Conservation (phyloP, 2,888 invertebrate genomes). For the Eutolmus rufibarbis region DNA sequence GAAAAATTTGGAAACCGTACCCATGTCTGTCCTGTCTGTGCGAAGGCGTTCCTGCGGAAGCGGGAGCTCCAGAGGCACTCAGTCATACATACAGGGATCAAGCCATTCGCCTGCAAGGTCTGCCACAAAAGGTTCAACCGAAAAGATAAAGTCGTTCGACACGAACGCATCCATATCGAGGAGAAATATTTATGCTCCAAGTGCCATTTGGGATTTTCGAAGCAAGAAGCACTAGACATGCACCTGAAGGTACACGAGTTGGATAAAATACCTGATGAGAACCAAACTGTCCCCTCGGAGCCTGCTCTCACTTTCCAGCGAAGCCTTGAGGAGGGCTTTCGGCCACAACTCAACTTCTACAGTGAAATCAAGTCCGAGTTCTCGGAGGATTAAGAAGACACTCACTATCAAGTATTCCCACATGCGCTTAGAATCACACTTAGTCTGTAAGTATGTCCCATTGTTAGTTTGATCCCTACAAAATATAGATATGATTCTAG, state of each 20-base stretch:
- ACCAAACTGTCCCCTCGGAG: not conserved
- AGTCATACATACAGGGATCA: conserved; percentile 72
- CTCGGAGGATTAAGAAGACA: conserved; percentile 46
- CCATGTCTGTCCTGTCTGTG: conserved; percentile 70
- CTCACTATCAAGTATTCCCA: not conserved
- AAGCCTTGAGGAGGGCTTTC: not conserved
- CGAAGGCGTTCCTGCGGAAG: conserved; percentile 73
- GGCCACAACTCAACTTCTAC: conserved; percentile 53
- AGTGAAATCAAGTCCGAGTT: conserved; percentile 60
- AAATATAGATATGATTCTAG: not conserved
- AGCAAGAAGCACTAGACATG: conserved; percentile 56
- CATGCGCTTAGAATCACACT: not conserved
- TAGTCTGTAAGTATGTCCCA: not conserved
- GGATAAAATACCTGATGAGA: conserved; percentile 25
- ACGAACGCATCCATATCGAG: conserved; percentile 72
- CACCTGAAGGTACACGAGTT: conserved; percentile 57
- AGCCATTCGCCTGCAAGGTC: conserved; percentile 72
- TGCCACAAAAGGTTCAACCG: conserved; percentile 74
- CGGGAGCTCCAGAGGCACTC: conserved; percentile 75
- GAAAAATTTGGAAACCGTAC: not conserved
- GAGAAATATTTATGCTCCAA: conserved; percentile 70
- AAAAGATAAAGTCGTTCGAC: conserved; percentile 74
- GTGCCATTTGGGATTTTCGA: conserved; percentile 62
- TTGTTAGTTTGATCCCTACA: not conserved
- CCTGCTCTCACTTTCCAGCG: not conserved